These are phyloP conservation scores for Gonatopus flavifemur DNA, from an alignment of 1,140 invertebrate species.

Conservation along the genomic window DNA sequence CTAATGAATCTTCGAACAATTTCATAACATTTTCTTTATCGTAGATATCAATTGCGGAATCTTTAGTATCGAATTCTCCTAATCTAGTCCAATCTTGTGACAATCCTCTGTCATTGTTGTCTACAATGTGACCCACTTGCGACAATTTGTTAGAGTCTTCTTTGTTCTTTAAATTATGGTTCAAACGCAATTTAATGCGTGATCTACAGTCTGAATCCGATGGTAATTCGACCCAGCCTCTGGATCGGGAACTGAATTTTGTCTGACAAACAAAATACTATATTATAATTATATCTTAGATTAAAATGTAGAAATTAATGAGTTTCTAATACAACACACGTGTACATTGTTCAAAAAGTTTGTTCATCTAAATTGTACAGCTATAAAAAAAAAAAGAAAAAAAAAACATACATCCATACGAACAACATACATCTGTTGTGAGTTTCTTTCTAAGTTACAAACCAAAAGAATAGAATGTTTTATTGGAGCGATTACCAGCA, in stretches of 20 bases:
- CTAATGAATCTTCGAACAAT: slow-evolving; percentile 57
- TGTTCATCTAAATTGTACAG: no score
- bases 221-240: slow-evolving; percentile 69
- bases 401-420: no score
- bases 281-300: not conserved
- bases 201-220: slow-evolving; percentile 61
- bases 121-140: slow-evolving; percentile 33
- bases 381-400: no score
- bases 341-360: no score
- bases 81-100: slow-evolving; percentile 20
- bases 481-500: no score
- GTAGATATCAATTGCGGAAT: slow-evolving; percentile 32
- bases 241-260: slow-evolving; percentile 71
- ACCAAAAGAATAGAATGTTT: no score
- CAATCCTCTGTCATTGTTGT: slow-evolving; percentile 11
- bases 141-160: slow-evolving; percentile 50
- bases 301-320: no score
- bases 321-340: no score
- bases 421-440: no score
- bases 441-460: no score
- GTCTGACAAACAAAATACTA: slow-evolving; percentile 58
- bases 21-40: slow-evolving; percentile 45
- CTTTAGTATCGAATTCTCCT: not conserved
- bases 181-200: slow-evolving; percentile 63
- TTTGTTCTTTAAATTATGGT: slow-evolving; percentile 61